Base-by-base conservation (phyloP, 2,113 vertebrate genomes). In the Zapornia atra region DNA sequence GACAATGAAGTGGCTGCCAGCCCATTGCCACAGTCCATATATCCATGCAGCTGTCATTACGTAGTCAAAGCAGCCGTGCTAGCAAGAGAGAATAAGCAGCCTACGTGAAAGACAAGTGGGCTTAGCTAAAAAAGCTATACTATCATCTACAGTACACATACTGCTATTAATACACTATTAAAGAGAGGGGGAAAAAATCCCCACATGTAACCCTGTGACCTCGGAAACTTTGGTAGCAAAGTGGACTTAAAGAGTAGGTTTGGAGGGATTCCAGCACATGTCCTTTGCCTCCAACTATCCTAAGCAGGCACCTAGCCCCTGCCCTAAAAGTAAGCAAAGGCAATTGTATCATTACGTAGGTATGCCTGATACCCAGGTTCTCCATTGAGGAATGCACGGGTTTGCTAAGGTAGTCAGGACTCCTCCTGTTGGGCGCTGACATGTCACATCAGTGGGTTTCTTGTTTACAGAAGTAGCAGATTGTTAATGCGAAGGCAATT, bases 21-120 rank as follows among this genome's bases (percentile, higher is more conserved):
- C 95, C 94, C 92, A 92, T 93, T 94, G 95, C 96, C 95, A 94
- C 94, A 97, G 96, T 97, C 97, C 96, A 97, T 97, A 97, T 97
- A 97, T 97, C 94, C 93, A 92, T 5, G 0, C 96, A 96, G 96
- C 96, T 97, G 96, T 97, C 96, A 94, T 90, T 94, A 70, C 33
- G 9, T 38, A 89, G 79, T 84, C 94, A 95, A 85, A 93, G 92
- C 86, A 73, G 84, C 84, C 40, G 2, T 20, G 76, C 53, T 76
- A 91, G 92, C 71, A 78, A 33, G 44, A 91, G 57, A 86, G 87
- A 95, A 84, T 79, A 86, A 92, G 85, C 11, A 0, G 50, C 56
- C 90, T 57, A 54, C 16, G 63, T 50, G 56, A 95, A 44, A 88
- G 48, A 84, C 82, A 91, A 86, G 46, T 28, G 44, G 48, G 83